A percentile compares a stretch with the other conserved stretches of the same genome.
These are phyloP conservation scores for Homarus americanus DNA, from an alignment of 1,140 invertebrate species.

Conservation along the genomic window DNA sequence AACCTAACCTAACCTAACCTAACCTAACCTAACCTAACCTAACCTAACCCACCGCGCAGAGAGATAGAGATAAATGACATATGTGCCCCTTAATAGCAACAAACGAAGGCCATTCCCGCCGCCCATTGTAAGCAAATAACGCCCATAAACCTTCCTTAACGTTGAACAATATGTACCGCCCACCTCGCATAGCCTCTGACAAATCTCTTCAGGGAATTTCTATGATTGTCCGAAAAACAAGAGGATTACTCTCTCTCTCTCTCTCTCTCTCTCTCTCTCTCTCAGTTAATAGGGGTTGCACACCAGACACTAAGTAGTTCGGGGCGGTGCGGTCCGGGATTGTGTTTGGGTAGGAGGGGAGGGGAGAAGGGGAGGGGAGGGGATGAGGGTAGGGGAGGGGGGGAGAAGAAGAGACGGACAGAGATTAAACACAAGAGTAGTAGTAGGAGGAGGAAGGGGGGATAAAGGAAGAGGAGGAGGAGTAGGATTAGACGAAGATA, in stretches of 20 bases:
- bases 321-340: not conserved
- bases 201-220: not conserved
- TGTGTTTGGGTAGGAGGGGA: too few relatives aligned
- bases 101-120: not conserved
- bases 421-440: not conserved
- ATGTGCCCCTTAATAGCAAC: not conserved
- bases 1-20: too few relatives aligned
- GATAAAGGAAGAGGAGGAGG: slow-evolving; percentile 2
- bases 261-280: too few relatives aligned
- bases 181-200: not conserved
- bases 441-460: not conserved
- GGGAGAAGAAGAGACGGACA: not conserved
- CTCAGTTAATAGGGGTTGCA: too few relatives aligned
- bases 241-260: not conserved
- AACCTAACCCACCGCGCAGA: too few relatives aligned
- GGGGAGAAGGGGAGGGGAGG: not conserved
- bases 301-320: not conserved
- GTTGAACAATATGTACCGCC: not conserved
- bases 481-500: not conserved
- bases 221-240: not conserved
- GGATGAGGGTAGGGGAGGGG: not conserved
- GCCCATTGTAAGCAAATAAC: not conserved
- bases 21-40: too few relatives aligned
- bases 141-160: not conserved
- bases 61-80: not conserved